Conservation (phyloP, 2,888 invertebrate species). For the Iphiclides podalirius region DNA sequence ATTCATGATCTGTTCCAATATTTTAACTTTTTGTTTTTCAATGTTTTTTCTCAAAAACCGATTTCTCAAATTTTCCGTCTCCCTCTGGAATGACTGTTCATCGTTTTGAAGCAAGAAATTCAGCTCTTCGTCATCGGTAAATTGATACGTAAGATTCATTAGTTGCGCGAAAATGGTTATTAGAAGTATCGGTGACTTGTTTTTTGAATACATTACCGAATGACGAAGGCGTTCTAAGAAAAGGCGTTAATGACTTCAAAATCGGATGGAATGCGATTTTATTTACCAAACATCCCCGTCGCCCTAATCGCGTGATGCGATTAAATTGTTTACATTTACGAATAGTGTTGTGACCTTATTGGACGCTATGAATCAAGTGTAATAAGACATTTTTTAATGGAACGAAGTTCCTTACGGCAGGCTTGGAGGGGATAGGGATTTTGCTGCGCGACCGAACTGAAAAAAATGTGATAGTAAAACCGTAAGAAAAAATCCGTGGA, state of each 20-base stretch:
- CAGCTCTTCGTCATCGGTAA: neutral
- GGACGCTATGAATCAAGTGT: too few species aligned
- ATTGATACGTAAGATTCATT: neutral
- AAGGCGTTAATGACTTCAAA: constrained; percentile 2
- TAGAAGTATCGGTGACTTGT: neutral
- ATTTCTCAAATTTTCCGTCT: constrained; percentile 27
- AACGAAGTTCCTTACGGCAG: too few species aligned
- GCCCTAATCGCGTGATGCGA: constrained; percentile 9
- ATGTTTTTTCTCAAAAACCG: constrained; percentile 34
- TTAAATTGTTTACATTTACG: constrained; percentile 18
- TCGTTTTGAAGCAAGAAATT: constrained; percentile 22
- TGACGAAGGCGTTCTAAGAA: constrained; percentile 6
- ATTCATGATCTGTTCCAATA: constrained; percentile 29
- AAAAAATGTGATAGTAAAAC: too few species aligned
- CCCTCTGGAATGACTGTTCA: constrained; percentile 8
- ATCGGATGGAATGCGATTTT: constrained; percentile 7
- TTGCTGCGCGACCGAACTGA: too few species aligned
- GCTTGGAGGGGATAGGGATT: too few species aligned
- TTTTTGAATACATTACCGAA: constrained; percentile 15
- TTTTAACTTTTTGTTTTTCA: constrained; percentile 26
- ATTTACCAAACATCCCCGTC: constrained; percentile 15
- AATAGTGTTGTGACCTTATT: constrained; percentile 5
- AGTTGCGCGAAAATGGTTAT: neutral
- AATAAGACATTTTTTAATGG: too few species aligned
- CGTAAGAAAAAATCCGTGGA: too few species aligned